A percentile compares a stretch with the other conserved stretches of the same genome.
Evolutionary conservation across 2,113 vertebrate species (phyloP).

Genomic region (Antechinus flavipes): DNA sequence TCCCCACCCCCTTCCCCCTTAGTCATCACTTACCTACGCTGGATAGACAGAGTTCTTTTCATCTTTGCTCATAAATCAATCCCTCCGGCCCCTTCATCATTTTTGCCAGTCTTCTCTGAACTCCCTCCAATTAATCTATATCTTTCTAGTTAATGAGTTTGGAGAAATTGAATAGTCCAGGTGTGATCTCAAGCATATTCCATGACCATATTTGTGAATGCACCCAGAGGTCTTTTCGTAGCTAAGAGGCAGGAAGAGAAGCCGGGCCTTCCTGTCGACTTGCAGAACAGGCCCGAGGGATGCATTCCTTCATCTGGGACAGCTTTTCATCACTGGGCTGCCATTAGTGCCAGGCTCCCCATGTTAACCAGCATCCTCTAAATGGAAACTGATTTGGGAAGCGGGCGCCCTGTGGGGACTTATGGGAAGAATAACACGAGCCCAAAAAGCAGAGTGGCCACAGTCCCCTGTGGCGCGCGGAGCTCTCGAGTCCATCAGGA

Average conservation of each 20-base stretch:
- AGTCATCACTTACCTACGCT: conserved; percentile 76
- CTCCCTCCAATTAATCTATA: conserved; percentile 78
- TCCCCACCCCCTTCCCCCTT: conserved; percentile 60
- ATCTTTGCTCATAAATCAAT: conserved; percentile 80
- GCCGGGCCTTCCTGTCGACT: conserved; percentile 37
- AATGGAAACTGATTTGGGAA: not conserved
- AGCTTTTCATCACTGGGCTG: conserved; percentile 45
- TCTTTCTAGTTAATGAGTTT: conserved; percentile 76
- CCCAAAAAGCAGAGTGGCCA: not conserved
- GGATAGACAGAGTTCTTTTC: conserved; percentile 77
- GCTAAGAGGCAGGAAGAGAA: conserved; percentile 41
- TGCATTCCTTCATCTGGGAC: conserved; percentile 37
- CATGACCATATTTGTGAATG: conserved; percentile 57
- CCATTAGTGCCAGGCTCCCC: conserved; percentile 3
- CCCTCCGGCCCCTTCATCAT: conserved; percentile 70
- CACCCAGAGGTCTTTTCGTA: conserved; percentile 42
- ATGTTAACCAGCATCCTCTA: conserved; percentile 25
- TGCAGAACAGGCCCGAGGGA: conserved; percentile 35
- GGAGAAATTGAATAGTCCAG: conserved; percentile 68
- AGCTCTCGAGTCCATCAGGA: no score
- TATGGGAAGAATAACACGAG: not conserved
- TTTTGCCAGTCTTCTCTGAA: conserved; percentile 78
- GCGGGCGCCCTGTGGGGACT: not conserved
- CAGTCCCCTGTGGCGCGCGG: no score
- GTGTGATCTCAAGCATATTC: conserved; percentile 62